These are phyloP conservation scores for Botia kubotai DNA, from an alignment of 2,797 vertebrate genomes.

Conservation along the genomic window DNA sequence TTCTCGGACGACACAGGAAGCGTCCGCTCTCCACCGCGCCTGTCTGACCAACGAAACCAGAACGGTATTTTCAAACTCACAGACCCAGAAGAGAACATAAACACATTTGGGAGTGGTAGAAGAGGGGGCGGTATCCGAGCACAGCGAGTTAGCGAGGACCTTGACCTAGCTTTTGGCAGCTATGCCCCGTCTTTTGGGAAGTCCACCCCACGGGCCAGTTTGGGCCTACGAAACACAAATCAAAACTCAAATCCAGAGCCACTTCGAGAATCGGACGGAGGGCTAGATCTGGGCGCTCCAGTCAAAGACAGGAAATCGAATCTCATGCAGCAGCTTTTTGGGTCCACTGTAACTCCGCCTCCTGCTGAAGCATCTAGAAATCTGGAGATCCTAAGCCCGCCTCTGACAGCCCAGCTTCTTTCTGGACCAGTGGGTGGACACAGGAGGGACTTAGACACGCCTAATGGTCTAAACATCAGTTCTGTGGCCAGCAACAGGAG, in stretches of 20 bases:
- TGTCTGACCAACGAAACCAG: constrained; percentile 69
- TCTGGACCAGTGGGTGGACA: constrained; percentile 67
- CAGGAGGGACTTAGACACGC: constrained; percentile 73
- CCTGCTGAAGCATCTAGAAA: constrained; percentile 66
- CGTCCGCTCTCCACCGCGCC: constrained; percentile 59
- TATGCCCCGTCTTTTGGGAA: constrained; percentile 91
- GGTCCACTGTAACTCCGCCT: constrained; percentile 36
- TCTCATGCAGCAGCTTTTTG: constrained; percentile 69
- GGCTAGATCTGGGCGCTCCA: constrained; percentile 22
- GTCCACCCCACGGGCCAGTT: constrained; percentile 69
- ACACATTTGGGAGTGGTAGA: constrained; percentile 59
- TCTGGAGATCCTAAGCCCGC: constrained; percentile 68
- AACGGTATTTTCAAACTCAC: constrained; percentile 71
- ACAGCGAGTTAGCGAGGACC: constrained; percentile 69
- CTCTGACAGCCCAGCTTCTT: constrained; percentile 61
- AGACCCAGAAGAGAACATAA: constrained; percentile 68
- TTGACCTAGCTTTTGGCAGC: constrained; percentile 82
- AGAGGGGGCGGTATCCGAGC: constrained; percentile 53
- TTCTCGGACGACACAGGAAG: constrained; percentile 61
- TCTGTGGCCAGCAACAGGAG: constrained; percentile 64
- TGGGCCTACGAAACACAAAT: constrained; percentile 39
- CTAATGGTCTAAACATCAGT: constrained; percentile 56
- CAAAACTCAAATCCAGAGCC: not conserved
- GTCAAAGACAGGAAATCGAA: constrained; percentile 58
- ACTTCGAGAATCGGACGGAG: constrained; percentile 33